phyloP scores from a whole-genome alignment of 2,113 vertebrate species.

The Illadopsis cleaveri region DNA sequence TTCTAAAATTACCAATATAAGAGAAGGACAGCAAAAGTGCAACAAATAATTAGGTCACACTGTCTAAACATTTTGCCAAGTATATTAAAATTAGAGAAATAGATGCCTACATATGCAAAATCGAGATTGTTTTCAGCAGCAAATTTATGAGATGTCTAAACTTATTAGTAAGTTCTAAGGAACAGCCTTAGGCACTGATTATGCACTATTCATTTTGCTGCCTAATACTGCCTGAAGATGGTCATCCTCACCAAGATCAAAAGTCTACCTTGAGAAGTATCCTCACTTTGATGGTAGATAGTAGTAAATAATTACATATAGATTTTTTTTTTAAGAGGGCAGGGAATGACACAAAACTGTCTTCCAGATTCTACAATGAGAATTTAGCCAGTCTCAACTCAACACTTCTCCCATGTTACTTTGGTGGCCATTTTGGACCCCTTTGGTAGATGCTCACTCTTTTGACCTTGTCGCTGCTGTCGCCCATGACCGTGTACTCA shows the following conservation, averaged over 20 bases:
- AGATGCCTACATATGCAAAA: background rate
- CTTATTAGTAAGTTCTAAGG: background rate
- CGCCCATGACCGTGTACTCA: background rate
- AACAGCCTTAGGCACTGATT: background rate
- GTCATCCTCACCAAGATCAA: background rate
- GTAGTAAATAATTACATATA: background rate
- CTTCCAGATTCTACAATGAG: background rate
- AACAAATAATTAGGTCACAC: background rate
- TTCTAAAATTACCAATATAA: background rate
- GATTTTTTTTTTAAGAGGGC: background rate
- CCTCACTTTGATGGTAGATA: background rate
- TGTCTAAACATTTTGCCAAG: background rate
- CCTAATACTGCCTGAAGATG: background rate
- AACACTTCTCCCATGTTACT: fast-evolving
- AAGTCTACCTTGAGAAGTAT: background rate
- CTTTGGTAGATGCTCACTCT: background rate
- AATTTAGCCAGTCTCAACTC: background rate
- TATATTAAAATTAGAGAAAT: slow-evolving; percentile 6
- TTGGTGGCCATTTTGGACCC: background rate
- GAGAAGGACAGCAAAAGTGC: fast-evolving
- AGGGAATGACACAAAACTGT: background rate
- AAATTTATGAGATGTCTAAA: background rate
- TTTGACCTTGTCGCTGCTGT: fast-evolving
- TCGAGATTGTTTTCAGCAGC: background rate
- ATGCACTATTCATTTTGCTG: background rate